phyloP scores from a whole-genome alignment of 1,140 invertebrate genomes.

The Microvelia longipes region DNA sequence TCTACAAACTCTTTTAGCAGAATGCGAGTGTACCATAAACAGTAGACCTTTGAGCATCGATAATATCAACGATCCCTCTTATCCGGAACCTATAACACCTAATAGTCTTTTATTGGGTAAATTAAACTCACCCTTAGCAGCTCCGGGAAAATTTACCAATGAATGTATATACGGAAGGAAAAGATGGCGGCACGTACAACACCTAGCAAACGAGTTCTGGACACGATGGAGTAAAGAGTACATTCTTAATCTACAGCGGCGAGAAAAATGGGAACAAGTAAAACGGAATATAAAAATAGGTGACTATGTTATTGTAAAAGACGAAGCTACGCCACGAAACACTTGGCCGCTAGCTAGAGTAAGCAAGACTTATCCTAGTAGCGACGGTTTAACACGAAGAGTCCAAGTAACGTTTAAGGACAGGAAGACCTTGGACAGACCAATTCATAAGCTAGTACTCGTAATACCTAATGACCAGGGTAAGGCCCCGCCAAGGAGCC shows the following conservation, averaged over 20 bases:
- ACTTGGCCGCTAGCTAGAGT: neutral
- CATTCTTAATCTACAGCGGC: neutral
- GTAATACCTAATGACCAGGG: neutral
- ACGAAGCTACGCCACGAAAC: neutral
- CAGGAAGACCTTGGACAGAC: neutral
- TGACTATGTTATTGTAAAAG: neutral
- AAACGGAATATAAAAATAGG: neutral
- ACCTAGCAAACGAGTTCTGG: neutral
- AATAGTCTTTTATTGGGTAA: neutral
- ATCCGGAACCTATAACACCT: neutral
- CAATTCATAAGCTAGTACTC: neutral
- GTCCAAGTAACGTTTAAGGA: neutral
- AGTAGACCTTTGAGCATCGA: neutral
- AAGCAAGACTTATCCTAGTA: neutral
- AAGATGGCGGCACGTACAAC: neutral
- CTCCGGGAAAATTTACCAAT: neutral
- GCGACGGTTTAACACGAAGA: neutral
- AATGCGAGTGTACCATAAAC: neutral
- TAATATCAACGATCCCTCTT: neutral
- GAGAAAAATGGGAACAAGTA: neutral
- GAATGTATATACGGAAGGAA: neutral
- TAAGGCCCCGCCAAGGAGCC: neutral
- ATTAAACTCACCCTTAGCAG: neutral
- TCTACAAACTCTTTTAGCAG: neutral
- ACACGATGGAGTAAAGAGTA: neutral